Conservation (phyloP, 2,113 vertebrate species). For the Aptenodytes patagonicus region DNA sequence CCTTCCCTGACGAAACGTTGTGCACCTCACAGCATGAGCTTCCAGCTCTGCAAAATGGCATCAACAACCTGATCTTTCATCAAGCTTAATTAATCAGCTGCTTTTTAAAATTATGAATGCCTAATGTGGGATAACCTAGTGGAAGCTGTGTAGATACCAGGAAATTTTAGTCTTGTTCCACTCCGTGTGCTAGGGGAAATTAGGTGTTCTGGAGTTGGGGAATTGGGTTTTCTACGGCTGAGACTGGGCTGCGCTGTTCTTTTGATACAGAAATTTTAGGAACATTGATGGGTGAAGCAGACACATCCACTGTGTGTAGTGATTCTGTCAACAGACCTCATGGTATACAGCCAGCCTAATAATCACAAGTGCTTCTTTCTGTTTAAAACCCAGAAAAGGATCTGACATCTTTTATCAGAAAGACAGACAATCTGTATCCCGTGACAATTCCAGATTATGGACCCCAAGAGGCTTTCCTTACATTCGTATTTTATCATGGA, state of each 20-base stretch:
- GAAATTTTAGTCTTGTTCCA: not conserved
- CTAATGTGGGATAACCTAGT: not conserved
- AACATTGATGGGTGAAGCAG: slow-evolving; percentile 38
- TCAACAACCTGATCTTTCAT: not conserved
- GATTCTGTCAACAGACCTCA: slow-evolving; percentile 68
- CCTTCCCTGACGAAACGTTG: not conserved
- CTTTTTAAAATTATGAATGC: slow-evolving; percentile 5
- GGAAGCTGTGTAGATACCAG: not conserved
- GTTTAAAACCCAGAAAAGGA: slow-evolving; percentile 77
- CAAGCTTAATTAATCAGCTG: slow-evolving; percentile 42
- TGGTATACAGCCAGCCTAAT: slow-evolving; percentile 68
- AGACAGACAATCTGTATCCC: slow-evolving; percentile 81
- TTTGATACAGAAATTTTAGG: slow-evolving; percentile 52
- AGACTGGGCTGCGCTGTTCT: slow-evolving; percentile 9
- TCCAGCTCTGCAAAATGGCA: not conserved
- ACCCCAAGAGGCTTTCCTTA: slow-evolving; percentile 81
- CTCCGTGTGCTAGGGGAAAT: not conserved
- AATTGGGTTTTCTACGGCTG: not conserved
- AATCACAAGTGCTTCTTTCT: slow-evolving; percentile 82
- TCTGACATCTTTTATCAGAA: slow-evolving; percentile 84
- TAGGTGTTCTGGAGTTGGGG: not conserved
- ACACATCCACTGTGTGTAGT: slow-evolving; percentile 31
- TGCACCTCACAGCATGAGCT: not conserved
- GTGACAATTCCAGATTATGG: slow-evolving; percentile 83
- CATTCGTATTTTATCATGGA: slow-evolving; percentile 78